Conservation (phyloP, 2,113 vertebrate species). For the Nipponia nippon region DNA sequence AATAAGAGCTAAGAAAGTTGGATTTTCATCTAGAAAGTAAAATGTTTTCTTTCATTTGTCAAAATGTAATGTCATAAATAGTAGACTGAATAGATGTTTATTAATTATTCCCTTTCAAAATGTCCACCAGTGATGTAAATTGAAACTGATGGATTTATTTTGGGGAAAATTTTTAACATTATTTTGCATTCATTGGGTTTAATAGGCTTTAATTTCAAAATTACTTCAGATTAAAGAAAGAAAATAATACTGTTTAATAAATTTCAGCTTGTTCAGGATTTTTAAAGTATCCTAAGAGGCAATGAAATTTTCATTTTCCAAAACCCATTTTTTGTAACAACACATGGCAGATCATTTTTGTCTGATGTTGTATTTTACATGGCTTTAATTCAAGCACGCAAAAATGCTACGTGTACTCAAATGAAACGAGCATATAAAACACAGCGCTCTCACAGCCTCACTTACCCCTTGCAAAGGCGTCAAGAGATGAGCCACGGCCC, state of each 20-base stretch:
- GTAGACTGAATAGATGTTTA: constrained; percentile 67
- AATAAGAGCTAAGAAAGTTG: background rate
- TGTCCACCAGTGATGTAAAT: constrained; percentile 76
- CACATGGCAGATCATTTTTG: background rate
- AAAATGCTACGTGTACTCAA: background rate
- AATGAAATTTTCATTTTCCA: background rate
- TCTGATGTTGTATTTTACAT: background rate
- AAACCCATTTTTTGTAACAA: fast-evolving
- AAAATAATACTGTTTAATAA: background rate
- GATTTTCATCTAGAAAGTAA: background rate
- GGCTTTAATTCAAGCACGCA: background rate
- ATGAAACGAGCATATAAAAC: background rate
- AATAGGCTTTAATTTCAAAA: background rate
- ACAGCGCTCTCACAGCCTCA: background rate
- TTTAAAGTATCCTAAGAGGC: background rate
- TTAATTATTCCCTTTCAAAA: constrained; percentile 83
- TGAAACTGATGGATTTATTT: constrained; percentile 80
- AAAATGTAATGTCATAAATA: background rate
- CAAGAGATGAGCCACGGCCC: background rate
- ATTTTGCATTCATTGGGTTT: constrained; percentile 1
- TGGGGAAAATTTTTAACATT: background rate
- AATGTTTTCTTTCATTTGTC: background rate
- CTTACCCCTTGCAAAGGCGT: background rate
- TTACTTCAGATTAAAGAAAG: background rate
- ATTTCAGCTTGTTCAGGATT: background rate